Base-by-base conservation (phyloP, 37 sponge, comb jelly and placozoan genomes). In the Chondrilla cf. caribensis region DNA sequence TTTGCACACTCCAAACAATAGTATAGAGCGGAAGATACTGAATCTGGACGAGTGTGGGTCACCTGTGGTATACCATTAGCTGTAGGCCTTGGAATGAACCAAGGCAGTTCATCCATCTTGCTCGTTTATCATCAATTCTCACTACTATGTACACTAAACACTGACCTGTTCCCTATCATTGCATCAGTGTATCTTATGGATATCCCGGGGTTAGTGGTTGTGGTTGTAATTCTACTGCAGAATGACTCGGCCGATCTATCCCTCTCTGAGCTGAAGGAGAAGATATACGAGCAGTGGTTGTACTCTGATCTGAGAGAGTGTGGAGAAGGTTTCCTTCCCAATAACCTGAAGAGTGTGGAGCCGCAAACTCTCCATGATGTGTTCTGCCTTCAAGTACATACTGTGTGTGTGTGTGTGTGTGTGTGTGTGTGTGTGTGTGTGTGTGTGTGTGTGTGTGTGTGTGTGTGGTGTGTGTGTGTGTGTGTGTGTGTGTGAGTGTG, bases 221-320 rank as follows among this genome's bases (percentile, higher is more conserved):
- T n/a, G n/a, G n/a, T n/a, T n/a, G n/a, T n/a, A n/a, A n/a, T n/a
- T n/a, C n/a, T n/a, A n/a, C n/a, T n/a, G n/a, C n/a, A n/a, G n/a
- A n/a, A n/a, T n/a, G n/a, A n/a, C n/a, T n/a, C n/a, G n/a, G 60
- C 80, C 11, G 36, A 28, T 9, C 35, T 79, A 2, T 6, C 59
- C 2, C 19, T 38, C 18, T 8, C 24, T 8, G 58, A 39, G 14
- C 26, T 84, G 3, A 62, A 41, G 81, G 81, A 83, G 62, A 7
- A 77, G 57, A 84, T 83, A 19, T 84, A 85, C 79, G 85, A 85
- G 70, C 89, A 89, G 82, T 89, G 85, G 85, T 60, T 89, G 77
- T 79, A 82, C 28, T 54, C 81, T 2, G 89, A 88, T 81, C 54
- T 88, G 60, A 72, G 54, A 37, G 89, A 88, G 38, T 58, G 76